Evolutionary conservation across 92 coral and sea anemone species (phyloP).

Genomic region (Epizoanthus stellaris): DNA sequence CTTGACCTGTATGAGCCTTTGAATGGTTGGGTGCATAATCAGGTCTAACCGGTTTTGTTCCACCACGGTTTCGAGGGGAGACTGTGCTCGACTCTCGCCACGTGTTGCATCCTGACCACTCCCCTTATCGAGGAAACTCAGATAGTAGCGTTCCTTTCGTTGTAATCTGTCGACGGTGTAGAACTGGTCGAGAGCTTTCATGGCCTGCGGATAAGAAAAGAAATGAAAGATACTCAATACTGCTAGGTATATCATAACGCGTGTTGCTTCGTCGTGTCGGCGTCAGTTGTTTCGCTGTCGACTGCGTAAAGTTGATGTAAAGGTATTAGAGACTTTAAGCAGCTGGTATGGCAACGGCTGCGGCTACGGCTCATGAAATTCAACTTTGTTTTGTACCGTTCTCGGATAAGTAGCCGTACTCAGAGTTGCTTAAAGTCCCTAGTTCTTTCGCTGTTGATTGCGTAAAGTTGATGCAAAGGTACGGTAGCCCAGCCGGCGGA

Average conservation of each 20-base stretch:
- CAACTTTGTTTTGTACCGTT: too few relatives aligned
- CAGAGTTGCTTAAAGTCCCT: too few relatives aligned
- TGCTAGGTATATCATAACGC: too few relatives aligned
- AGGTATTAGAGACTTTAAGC: too few relatives aligned
- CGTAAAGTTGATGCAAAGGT: too few relatives aligned
- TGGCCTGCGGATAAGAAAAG: constrained; percentile 44
- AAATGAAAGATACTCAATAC: background rate
- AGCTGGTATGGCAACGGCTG: too few relatives aligned
- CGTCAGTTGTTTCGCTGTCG: background rate
- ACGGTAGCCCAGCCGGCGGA: too few relatives aligned
- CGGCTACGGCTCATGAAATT: too few relatives aligned
- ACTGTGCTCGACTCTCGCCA: constrained; percentile 62
- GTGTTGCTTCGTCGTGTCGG: too few relatives aligned
- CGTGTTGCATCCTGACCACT: constrained; percentile 34
- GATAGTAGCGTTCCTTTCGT: constrained; percentile 77
- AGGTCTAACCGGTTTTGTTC: constrained; percentile 72
- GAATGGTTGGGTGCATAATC: constrained; percentile 80
- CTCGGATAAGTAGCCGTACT: too few relatives aligned
- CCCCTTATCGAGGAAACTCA: constrained; percentile 73
- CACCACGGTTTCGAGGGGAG: constrained; percentile 81
- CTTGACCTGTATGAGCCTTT: constrained; percentile 80
- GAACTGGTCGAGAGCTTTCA: constrained; percentile 84
- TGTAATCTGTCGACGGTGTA: constrained; percentile 76
- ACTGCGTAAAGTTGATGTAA: too few relatives aligned
- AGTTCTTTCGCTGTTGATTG: too few relatives aligned